phyloP scores from a whole-genome alignment of 2,113 vertebrate genomes.

The Tetrao urogallus region DNA sequence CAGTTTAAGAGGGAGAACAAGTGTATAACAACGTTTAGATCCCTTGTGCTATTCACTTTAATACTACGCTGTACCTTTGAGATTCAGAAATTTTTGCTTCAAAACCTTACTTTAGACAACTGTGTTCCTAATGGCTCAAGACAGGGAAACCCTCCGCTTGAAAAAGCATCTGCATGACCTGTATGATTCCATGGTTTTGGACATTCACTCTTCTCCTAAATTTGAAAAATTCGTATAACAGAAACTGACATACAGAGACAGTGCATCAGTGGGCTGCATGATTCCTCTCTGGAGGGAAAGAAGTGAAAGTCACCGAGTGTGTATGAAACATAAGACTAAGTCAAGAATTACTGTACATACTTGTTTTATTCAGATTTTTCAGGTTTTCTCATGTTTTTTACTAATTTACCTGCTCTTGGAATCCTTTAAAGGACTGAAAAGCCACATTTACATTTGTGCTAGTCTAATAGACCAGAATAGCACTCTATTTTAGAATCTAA shows the following conservation, averaged over 20 bases:
- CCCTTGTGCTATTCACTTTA: neutral
- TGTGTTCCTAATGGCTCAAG: neutral
- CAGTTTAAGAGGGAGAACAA: neutral
- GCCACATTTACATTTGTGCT: neutral
- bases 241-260: neutral
- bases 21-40: neutral
- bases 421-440: neutral
- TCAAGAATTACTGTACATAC: neutral
- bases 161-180: neutral
- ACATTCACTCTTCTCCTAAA: neutral
- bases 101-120: neutral
- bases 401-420: neutral
- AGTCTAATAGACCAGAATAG: neutral
- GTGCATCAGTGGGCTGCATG: neutral
- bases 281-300: neutral
- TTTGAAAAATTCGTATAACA: neutral
- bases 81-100: neutral
- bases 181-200: neutral
- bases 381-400: neutral
- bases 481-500: neutral
- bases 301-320: neutral
- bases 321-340: neutral
- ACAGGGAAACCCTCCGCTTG: rapidly evolving
- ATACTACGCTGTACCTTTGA: neutral
- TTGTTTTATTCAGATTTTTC: neutral